Conservation (phyloP, 2,797 vertebrate genomes). For the Clarias laeviceps region DNA sequence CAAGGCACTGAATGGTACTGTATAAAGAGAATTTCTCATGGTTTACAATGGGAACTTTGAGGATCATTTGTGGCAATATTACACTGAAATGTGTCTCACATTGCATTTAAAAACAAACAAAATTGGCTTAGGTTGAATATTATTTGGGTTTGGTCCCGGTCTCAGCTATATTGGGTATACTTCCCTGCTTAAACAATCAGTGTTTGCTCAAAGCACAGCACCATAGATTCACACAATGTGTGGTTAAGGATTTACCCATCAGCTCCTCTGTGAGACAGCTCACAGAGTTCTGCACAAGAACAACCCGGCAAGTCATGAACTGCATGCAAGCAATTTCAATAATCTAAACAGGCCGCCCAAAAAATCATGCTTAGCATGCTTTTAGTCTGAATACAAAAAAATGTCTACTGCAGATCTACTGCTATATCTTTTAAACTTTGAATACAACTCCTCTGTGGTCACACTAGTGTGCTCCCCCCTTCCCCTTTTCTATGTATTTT, state of each 20-base stretch:
- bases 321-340: background rate
- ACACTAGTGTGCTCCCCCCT: no score
- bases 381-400: background rate
- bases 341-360: background rate
- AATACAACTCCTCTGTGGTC: background rate
- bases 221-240: background rate
- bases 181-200: background rate
- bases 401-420: background rate
- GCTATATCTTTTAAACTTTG: background rate
- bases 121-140: background rate
- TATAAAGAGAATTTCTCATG: background rate
- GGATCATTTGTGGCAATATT: background rate
- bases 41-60: background rate
- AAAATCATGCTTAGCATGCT: background rate
- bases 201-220: background rate
- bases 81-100: background rate
- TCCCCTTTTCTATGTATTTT: background rate
- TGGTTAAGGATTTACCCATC: conserved; percentile 10
- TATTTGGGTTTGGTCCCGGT: background rate
- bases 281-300: conserved; percentile 9
- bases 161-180: conserved; percentile 4
- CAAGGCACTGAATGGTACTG: background rate
- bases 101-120: background rate
- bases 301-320: background rate
- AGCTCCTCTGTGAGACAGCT: conserved; percentile 1